A percentile compares a stretch with the other conserved stretches of the same genome.
Conservation (phyloP, 2,797 vertebrate genomes). For the Morus bassanus region DNA sequence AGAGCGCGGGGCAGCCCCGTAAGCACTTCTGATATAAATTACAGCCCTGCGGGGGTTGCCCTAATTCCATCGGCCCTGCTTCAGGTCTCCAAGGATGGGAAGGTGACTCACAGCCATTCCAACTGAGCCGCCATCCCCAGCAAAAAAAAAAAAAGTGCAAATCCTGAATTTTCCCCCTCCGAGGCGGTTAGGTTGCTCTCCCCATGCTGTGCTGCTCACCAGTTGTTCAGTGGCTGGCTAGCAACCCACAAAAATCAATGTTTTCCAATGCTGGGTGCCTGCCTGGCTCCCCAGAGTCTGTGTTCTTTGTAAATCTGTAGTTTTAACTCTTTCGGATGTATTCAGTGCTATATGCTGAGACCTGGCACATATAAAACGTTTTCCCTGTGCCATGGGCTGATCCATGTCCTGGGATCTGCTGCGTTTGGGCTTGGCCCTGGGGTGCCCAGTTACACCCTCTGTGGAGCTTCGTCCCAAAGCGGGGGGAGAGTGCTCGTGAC, state of each 20-base stretch:
- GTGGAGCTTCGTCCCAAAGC: background rate
- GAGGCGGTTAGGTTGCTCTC: background rate
- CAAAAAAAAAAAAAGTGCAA: background rate
- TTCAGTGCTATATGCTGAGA: background rate
- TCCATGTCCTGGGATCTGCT: background rate
- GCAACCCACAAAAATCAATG: rapidly evolving
- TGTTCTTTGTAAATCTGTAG: background rate
- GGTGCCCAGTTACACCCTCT: background rate
- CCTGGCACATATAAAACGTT: background rate
- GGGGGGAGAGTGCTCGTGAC: rapidly evolving
- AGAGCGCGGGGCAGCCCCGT: rapidly evolving
- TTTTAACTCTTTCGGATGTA: background rate
- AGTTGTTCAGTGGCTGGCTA: background rate
- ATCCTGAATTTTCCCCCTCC: rapidly evolving
- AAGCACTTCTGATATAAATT: background rate
- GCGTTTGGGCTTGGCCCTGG: background rate
- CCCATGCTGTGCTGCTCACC: rapidly evolving
- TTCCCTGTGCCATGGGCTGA: rapidly evolving
- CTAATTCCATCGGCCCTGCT: background rate
- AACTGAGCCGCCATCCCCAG: background rate
- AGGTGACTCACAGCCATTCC: background rate
- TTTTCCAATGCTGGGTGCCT: background rate
- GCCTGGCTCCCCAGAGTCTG: background rate
- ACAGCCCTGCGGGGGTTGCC: background rate
- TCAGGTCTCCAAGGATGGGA: background rate